Evolutionary conservation across 2,797 vertebrate genomes (phyloP).

Genomic region (Potorous gilbertii): DNA sequence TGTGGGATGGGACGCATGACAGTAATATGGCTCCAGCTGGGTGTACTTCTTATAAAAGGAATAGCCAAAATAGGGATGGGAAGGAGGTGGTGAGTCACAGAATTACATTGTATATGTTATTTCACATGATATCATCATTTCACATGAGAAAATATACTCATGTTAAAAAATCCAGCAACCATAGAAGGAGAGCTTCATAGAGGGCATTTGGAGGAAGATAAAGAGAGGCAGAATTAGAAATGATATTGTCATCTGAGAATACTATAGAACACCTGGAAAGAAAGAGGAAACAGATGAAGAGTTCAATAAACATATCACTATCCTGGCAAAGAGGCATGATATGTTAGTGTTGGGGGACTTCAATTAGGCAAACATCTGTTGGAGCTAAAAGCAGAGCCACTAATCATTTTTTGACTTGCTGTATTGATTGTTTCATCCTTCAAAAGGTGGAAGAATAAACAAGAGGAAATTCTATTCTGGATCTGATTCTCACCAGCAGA

Average conservation of each 20-base stretch:
- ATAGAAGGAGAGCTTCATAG: not conserved
- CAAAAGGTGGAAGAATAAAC: not conserved
- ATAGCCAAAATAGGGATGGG: not conserved
- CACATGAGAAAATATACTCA: not conserved
- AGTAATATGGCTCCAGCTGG: not conserved
- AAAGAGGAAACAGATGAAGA: not conserved
- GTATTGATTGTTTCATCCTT: not conserved
- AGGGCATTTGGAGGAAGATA: not conserved
- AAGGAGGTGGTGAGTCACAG: not conserved
- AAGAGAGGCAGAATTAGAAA: not conserved
- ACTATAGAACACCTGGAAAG: not conserved
- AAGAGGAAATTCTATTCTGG: not conserved
- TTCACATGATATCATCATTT: not conserved
- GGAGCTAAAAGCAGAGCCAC: not conserved
- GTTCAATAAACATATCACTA: not conserved
- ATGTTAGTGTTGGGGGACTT: constrained; percentile 1
- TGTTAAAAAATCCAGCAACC: not conserved
- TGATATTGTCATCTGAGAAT: not conserved
- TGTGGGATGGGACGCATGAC: not conserved
- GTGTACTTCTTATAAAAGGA: not conserved
- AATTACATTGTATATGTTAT: not conserved
- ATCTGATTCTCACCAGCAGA: not conserved
- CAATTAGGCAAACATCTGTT: constrained; percentile 2
- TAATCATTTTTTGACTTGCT: not conserved
- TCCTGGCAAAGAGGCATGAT: not conserved